phyloP scores from a whole-genome alignment of 37 sponge, comb jelly and placozoan genomes.

The Halisarca cf. caerulea region DNA sequence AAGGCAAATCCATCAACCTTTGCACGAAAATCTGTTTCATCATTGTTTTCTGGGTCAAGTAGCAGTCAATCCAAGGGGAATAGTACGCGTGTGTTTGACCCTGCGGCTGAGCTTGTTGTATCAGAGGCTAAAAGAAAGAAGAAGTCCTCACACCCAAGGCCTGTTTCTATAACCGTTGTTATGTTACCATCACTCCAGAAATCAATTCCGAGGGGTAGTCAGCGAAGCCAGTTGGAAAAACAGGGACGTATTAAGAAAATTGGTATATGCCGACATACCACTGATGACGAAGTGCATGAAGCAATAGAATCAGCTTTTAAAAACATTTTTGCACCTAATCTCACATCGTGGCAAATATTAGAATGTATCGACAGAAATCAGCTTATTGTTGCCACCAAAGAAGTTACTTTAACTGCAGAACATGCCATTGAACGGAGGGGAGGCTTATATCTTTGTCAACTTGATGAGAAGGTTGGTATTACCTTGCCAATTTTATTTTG shows the following conservation, averaged over 20 bases:
- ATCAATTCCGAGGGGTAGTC: background rate
- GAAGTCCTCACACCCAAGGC: background rate
- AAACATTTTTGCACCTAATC: too few relatives aligned
- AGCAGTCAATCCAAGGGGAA: background rate
- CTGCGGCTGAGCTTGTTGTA: slow-evolving; percentile 10
- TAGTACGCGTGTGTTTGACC: background rate
- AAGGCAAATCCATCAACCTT: background rate
- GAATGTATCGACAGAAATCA: too few relatives aligned
- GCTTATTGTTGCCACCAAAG: too few relatives aligned
- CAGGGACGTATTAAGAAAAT: slow-evolving; percentile 10
- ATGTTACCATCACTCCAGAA: background rate
- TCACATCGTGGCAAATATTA: too few relatives aligned
- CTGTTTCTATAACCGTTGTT: background rate
- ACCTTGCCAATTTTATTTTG: too few relatives aligned
- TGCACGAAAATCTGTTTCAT: slow-evolving; percentile 4
- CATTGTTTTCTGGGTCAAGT: too few relatives aligned
- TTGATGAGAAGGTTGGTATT: too few relatives aligned
- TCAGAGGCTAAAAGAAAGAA: background rate
- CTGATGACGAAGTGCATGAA: slow-evolving; percentile 1
- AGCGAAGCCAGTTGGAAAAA: background rate
- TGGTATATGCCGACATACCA: background rate
- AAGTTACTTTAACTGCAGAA: too few relatives aligned
- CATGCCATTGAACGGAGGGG: too few relatives aligned
- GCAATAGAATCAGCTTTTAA: background rate
- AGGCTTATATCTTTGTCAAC: too few relatives aligned